phyloP scores from a whole-genome alignment of 2,113 vertebrate genomes.

The Tragelaphus imberbis region DNA sequence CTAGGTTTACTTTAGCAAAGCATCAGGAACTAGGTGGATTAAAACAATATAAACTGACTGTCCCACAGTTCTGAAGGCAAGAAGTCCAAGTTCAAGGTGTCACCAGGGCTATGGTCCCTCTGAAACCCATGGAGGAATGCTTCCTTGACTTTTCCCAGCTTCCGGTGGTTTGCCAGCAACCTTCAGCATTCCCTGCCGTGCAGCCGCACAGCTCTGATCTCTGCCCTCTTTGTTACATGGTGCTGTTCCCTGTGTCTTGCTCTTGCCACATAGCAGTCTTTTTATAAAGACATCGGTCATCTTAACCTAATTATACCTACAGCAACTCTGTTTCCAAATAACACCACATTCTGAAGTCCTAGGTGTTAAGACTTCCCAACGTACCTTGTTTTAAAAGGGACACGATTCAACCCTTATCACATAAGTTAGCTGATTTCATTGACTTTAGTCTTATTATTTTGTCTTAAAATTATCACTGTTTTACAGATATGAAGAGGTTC shows the following conservation, averaged over 20 bases:
- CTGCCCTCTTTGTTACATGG: neutral
- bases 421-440: neutral
- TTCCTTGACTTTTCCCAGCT: neutral
- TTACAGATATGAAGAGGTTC: neutral
- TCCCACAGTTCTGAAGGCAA: neutral
- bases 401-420: neutral
- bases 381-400: neutral
- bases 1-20: neutral
- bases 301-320: neutral
- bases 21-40: neutral
- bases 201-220: neutral
- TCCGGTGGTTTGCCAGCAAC: neutral
- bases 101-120: accelerated
- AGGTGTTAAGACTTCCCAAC: neutral
- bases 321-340: neutral
- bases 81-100: neutral
- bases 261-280: neutral
- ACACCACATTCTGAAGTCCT: neutral
- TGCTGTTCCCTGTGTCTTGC: neutral
- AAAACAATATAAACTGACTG: neutral
- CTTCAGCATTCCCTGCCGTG: neutral
- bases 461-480: neutral
- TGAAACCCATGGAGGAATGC: neutral
- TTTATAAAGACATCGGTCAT: neutral
- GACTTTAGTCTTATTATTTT: neutral